These are phyloP conservation scores for Malurus alboscapulatus DNA, from an alignment of 2,113 vertebrate species.

Conservation along the genomic window DNA sequence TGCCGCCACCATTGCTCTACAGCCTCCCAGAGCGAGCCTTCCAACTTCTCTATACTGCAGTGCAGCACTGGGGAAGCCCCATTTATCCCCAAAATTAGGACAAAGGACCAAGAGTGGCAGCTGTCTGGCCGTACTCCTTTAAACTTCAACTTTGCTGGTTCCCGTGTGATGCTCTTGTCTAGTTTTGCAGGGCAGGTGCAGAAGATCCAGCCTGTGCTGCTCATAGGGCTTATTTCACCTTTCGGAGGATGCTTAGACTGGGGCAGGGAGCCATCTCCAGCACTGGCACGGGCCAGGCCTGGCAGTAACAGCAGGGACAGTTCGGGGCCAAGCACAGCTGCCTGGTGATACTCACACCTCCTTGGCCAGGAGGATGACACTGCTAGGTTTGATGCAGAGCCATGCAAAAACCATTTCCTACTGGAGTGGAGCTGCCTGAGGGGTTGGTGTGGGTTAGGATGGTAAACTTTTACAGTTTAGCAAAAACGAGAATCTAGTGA, in stretches of 20 bases:
- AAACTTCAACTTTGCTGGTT: background rate
- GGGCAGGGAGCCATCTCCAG: accelerated
- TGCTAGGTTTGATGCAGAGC: background rate
- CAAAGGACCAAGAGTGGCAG: background rate
- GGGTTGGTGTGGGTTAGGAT: background rate
- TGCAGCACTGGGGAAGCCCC: accelerated
- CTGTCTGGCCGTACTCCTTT: background rate
- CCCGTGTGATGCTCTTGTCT: background rate
- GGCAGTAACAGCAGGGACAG: background rate
- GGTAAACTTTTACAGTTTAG: background rate
- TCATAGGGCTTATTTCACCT: background rate
- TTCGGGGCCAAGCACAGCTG: background rate
- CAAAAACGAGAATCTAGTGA: background rate
- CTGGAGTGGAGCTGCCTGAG: background rate
- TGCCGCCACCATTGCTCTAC: accelerated
- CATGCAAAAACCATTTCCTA: background rate
- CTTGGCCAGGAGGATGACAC: background rate
- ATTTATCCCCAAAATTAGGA: background rate
- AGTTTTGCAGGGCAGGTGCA: background rate
- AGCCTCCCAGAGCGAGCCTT: background rate
- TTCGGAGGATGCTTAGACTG: background rate
- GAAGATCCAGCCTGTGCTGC: background rate
- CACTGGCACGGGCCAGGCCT: background rate
- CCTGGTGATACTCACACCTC: background rate
- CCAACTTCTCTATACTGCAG: accelerated